Base-by-base conservation (phyloP, 2,797 vertebrate genomes). In the Eidolon dupreanum region DNA sequence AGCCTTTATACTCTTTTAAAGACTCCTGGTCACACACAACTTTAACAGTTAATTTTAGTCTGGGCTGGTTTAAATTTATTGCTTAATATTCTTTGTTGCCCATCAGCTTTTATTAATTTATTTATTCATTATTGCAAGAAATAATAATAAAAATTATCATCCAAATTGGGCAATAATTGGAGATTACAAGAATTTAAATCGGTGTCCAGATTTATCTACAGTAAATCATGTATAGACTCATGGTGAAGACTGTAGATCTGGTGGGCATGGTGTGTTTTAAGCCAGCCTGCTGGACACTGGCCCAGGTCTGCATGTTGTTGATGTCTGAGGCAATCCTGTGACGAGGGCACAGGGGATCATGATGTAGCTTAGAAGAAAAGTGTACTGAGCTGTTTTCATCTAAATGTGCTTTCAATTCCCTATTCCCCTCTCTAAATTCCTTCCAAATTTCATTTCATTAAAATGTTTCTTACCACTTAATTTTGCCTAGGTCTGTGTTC, bases 61-160 rank as follows among this genome's bases (percentile, higher is more conserved):
- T 97, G 87, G 71, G 88, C 41, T 96, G 94, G 98, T 98, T 97
- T 97, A 97, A 98, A 98, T 98, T 98, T 98, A 98, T 96, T 98
- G 88, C 95, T 98, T 97, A 97, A 96, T 97, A 98, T 97, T 97
- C 79, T 97, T 98, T 95, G 49, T 90, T 96, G 96, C 96, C 95
- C 90, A 97, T 98, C 95, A 90, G 81, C 94, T 98, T 98, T 98
- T 98, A 97, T 96, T 78, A 83, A 73, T 89, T 92, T 90, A 88
- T 93, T 95, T 66, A 84, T 97, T 98, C 97, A 97, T 98, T 97
- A 97, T 97, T 97, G 94, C 95, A 98, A 97, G 97, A 97, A 97
- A 97, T 97, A 97, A 97, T 97, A 98, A 97, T 96, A 96, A 97
- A 98, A 96, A 92, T 97, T 98, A 98, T 97, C 96, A 98, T 96